Percentiles rank a stretch among this genome's conserved stretches.
These are phyloP conservation scores for Labeo rohita DNA, from an alignment of 2,113 vertebrate species.

Conservation along the genomic window DNA sequence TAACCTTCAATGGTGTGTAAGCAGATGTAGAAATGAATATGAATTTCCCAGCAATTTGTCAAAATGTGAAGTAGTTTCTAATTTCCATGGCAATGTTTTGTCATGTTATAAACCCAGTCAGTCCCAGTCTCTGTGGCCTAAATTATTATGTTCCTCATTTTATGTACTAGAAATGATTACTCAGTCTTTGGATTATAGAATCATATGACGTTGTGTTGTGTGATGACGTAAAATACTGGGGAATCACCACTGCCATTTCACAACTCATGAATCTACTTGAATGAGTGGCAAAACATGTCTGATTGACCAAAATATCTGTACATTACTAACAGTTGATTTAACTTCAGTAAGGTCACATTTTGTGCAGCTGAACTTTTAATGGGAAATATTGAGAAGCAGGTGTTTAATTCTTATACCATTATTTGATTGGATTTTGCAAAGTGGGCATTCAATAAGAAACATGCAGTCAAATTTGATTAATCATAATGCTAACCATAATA, in stretches of 20 bases:
- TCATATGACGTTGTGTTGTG: background rate
- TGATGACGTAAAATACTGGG: background rate
- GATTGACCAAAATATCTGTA: background rate
- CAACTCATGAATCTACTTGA: background rate
- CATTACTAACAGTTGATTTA: slow-evolving; percentile 6
- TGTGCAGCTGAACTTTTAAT: background rate
- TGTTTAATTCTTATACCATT: background rate
- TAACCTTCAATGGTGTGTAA: background rate
- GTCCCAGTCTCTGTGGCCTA: background rate
- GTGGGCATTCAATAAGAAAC: background rate
- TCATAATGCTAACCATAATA: background rate
- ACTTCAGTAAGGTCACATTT: background rate
- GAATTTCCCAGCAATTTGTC: background rate
- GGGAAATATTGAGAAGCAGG: background rate
- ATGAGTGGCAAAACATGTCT: background rate
- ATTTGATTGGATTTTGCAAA: background rate
- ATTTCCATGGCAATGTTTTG: background rate
- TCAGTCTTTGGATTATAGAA: background rate
- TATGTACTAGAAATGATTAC: background rate
- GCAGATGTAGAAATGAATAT: background rate
- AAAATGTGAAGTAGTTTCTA: background rate
- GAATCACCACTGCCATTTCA: background rate
- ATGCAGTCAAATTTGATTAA: background rate
- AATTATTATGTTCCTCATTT: background rate
- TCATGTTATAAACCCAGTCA: background rate